Conservation (phyloP, 2,888 invertebrate species). For the Vesta saturnalis region DNA sequence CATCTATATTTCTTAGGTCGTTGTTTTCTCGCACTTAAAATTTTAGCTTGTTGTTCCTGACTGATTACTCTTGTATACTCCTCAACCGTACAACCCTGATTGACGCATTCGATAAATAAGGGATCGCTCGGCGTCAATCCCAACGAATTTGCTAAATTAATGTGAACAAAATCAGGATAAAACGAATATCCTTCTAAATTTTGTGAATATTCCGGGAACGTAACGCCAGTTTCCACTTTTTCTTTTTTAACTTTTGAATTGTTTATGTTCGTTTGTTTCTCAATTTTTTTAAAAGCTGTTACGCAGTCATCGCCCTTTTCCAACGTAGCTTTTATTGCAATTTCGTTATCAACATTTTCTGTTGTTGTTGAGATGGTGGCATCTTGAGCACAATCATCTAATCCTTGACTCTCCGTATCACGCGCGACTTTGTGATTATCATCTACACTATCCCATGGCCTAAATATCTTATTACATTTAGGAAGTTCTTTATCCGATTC, state of each 20-base stretch:
- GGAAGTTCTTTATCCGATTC: conserved; percentile 18
- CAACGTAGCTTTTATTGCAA: background rate
- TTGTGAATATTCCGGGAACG: conserved; percentile 20
- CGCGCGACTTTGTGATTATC: conserved; percentile 7
- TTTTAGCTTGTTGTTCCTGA: conserved; percentile 76
- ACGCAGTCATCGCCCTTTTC: background rate
- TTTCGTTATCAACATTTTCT: conserved; percentile 43
- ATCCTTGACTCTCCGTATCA: conserved; percentile 46
- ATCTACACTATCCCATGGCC: conserved; percentile 48
- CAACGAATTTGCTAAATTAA: conserved; percentile 45
- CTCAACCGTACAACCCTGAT: conserved; percentile 69
- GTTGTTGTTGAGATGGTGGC: conserved; percentile 69
- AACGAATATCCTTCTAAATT: conserved; percentile 43
- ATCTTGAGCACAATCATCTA: conserved; percentile 62
- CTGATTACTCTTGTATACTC: conserved; percentile 76
- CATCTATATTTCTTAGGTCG: conserved; percentile 93
- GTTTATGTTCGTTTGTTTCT: conserved; percentile 3
- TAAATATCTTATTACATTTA: conserved; percentile 46
- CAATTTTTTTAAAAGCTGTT: background rate
- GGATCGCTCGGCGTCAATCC: conserved; percentile 53
- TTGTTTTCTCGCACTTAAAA: conserved; percentile 76
- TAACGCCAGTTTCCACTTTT: background rate
- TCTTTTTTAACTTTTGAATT: conserved; percentile 1
- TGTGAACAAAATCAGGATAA: conserved; percentile 44
- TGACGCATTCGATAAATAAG: conserved; percentile 55